phyloP scores from a whole-genome alignment of 2,888 invertebrate genomes.

The Monopis laevigella region DNA sequence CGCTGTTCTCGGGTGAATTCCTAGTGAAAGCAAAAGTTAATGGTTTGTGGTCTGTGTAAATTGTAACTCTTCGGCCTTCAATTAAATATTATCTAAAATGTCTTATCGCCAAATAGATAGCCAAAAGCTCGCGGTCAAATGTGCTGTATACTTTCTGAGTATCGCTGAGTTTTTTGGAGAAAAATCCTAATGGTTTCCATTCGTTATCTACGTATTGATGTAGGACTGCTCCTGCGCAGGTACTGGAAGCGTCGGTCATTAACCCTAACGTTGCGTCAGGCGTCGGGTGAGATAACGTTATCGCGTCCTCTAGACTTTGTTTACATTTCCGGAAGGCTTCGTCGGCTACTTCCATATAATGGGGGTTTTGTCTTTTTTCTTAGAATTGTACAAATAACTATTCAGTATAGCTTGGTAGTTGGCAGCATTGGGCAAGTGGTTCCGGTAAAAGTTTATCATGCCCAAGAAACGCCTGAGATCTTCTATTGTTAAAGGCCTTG shows the following conservation, averaged over 20 bases:
- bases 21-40: too few relatives aligned
- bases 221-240: conserved; percentile 29
- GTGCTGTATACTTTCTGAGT: conserved; percentile 27
- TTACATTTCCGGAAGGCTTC: conserved; percentile 23
- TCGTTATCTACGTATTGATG: conserved; percentile 24
- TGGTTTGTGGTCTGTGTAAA: conserved; percentile 22
- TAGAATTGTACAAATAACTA: conserved; percentile 18
- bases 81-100: conserved; percentile 20
- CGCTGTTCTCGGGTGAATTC: too few relatives aligned
- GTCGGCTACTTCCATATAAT: conserved; percentile 20
- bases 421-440: conserved; percentile 27
- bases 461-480: conserved; percentile 23
- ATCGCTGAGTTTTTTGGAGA: conserved; percentile 26
- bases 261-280: conserved; percentile 22
- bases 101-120: conserved; percentile 18
- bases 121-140: conserved; percentile 20
- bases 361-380: conserved; percentile 20
- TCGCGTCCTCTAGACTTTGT: conserved; percentile 20
- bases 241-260: conserved; percentile 30
- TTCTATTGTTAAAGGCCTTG: conserved; percentile 16
- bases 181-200: conserved; percentile 30
- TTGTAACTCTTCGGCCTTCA: conserved; percentile 18
- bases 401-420: conserved; percentile 24
- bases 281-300: conserved; percentile 25
- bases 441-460: conserved; percentile 32